phyloP scores from a whole-genome alignment of 1,140 invertebrate species.

The Lepidotrigona ventralis region DNA sequence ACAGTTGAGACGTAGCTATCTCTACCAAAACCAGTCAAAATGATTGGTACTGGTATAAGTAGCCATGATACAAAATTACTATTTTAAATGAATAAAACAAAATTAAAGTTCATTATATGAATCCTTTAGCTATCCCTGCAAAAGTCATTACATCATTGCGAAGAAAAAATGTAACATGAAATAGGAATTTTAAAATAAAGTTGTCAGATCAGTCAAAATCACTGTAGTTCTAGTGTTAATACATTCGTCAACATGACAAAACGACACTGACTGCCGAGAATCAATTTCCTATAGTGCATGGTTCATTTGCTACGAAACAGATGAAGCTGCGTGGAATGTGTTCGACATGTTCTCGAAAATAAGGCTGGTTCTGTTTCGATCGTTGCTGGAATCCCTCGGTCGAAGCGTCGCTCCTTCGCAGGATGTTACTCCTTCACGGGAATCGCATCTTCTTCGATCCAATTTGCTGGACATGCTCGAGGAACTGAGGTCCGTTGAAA shows the following conservation, averaged over 20 bases:
- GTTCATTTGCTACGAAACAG: background rate
- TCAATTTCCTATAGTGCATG: background rate
- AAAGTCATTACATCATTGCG: too few species aligned
- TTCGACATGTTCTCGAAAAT: slow-evolving; percentile 65
- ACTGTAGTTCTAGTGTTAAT: too few species aligned
- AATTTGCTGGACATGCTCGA: slow-evolving; percentile 47
- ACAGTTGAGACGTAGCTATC: too few species aligned
- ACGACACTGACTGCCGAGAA: background rate
- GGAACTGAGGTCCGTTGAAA: slow-evolving; percentile 55
- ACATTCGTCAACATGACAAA: background rate
- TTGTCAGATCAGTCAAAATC: too few species aligned
- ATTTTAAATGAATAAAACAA: too few species aligned
- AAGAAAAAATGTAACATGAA: too few species aligned
- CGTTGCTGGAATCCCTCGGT: slow-evolving; percentile 57
- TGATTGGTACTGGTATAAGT: too few species aligned
- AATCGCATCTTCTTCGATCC: background rate
- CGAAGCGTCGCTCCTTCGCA: slow-evolving; percentile 6
- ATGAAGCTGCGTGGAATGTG: slow-evolving; percentile 56
- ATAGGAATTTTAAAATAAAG: too few species aligned
- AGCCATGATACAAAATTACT: too few species aligned
- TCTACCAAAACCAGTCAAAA: too few species aligned
- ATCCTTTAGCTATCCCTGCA: too few species aligned
- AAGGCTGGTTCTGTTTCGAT: slow-evolving; percentile 59
- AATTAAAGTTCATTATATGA: too few species aligned
- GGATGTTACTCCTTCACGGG: background rate